These are phyloP conservation scores for Diorhabda carinulata DNA, from an alignment of 1,140 invertebrate genomes.

Conservation along the genomic window DNA sequence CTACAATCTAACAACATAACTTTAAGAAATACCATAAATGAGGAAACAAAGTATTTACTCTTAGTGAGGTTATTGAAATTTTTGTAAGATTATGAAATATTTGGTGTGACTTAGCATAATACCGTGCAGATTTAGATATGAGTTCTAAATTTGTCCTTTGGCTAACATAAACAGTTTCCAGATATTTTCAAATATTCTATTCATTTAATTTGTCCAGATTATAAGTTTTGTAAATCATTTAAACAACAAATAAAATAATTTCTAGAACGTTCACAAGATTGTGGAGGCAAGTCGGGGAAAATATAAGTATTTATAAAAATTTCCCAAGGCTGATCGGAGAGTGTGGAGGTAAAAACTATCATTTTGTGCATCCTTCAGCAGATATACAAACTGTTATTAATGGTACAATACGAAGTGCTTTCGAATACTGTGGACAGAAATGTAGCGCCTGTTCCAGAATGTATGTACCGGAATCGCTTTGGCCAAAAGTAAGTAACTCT, in stretches of 20 bases:
- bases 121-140: too few species aligned
- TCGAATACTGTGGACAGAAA: conserved; percentile 97
- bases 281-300: conserved; percentile 90
- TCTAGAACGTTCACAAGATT: conserved; percentile 85
- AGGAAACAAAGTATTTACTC: too few species aligned
- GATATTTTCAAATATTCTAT: too few species aligned
- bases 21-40: too few species aligned
- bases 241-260: neutral
- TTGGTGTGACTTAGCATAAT: too few species aligned
- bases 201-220: too few species aligned
- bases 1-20: too few species aligned
- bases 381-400: conserved; percentile 79
- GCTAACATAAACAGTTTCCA: too few species aligned
- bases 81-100: too few species aligned
- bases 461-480: conserved; percentile 90
- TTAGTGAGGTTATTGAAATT: too few species aligned
- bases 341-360: conserved; percentile 99
- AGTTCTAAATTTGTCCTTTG: too few species aligned
- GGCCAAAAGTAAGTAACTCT: conserved; percentile 63
- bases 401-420: conserved; percentile 84
- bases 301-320: conserved; percentile 80
- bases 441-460: conserved; percentile 97
- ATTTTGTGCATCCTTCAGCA: conserved; percentile 91
- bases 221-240: too few species aligned
- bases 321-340: conserved; percentile 94